Percentiles rank a stretch among this genome's conserved stretches.
These are phyloP conservation scores for Helicorthomorpha holstii DNA, from an alignment of 1,140 invertebrate genomes.

Conservation along the genomic window DNA sequence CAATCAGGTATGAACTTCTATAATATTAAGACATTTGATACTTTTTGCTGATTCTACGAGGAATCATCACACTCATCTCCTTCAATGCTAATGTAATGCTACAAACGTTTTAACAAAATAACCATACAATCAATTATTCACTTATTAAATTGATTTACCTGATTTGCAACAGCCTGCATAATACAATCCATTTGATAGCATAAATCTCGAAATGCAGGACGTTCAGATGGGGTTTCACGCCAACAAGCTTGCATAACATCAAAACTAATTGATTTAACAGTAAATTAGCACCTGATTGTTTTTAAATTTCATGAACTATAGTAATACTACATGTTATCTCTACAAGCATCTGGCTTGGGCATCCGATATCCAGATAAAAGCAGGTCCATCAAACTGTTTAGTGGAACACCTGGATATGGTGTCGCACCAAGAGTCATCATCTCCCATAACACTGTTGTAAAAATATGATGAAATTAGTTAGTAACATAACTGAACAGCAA, in stretches of 20 bases:
- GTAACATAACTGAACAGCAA: slow-evolving; percentile 11
- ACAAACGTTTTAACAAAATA: too few species aligned
- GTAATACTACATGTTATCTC: slow-evolving; percentile 51
- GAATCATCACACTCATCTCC: too few species aligned
- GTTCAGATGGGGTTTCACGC: not conserved
- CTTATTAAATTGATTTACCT: too few species aligned
- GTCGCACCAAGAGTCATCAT: slow-evolving; percentile 62
- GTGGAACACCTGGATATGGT: slow-evolving; percentile 64
- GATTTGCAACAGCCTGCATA: too few species aligned
- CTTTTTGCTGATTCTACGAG: too few species aligned
- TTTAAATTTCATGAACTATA: not conserved
- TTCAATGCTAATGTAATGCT: too few species aligned
- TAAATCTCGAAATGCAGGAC: not conserved
- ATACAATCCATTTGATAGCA: too few species aligned
- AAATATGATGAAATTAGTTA: slow-evolving; percentile 33
- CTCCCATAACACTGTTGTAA: slow-evolving; percentile 83
- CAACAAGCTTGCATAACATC: not conserved
- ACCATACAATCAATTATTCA: too few species aligned
- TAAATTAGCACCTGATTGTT: not conserved
- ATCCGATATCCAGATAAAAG: slow-evolving; percentile 62
- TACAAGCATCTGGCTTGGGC: slow-evolving; percentile 65
- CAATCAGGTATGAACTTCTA: too few species aligned
- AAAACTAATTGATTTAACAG: not conserved
- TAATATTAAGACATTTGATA: too few species aligned
- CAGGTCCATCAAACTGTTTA: slow-evolving; percentile 56